Conservation (phyloP, 2,113 vertebrate genomes). For the Columbina picui region DNA sequence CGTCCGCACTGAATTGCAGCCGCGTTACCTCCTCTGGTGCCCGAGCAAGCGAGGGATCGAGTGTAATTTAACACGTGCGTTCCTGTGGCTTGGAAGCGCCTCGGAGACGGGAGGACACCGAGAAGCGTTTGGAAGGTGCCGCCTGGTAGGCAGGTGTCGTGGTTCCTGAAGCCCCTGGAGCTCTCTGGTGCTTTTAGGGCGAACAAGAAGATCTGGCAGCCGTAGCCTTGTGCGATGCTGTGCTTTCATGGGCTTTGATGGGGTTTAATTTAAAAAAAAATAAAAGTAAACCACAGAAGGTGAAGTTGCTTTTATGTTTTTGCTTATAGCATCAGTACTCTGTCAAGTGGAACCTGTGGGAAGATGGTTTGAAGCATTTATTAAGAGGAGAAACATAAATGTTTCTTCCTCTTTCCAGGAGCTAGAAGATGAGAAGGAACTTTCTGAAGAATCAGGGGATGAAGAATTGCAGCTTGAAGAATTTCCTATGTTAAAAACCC, state of each 20-base stretch:
- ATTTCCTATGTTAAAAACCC: conserved; percentile 92
- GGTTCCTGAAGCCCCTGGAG: too few relatives aligned
- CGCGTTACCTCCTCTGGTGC: rapidly evolving
- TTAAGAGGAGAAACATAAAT: conserved; percentile 92
- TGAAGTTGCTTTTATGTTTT: conserved; percentile 61
- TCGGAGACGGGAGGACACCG: rapidly evolving
- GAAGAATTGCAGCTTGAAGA: conserved; percentile 95
- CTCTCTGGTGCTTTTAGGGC: rapidly evolving
- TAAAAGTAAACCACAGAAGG: neutral
- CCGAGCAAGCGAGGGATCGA: rapidly evolving
- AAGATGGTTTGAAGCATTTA: conserved; percentile 96
- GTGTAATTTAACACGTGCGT: rapidly evolving
- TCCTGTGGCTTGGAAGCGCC: neutral
- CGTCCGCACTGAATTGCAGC: rapidly evolving
- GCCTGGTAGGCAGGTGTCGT: rapidly evolving
- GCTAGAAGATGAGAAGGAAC: conserved; percentile 93
- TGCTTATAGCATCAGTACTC: conserved; percentile 86
- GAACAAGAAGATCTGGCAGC: rapidly evolving
- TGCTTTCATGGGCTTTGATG: neutral
- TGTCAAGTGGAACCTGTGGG: conserved; percentile 95
- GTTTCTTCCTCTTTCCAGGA: conserved; percentile 96
- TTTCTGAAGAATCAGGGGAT: conserved; percentile 93
- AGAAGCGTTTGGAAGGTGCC: rapidly evolving
- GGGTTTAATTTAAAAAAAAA: neutral
- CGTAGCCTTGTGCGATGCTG: neutral